These are phyloP conservation scores for Trachelus iudaicus DNA, from an alignment of 2,888 invertebrate genomes.

Conservation along the genomic window DNA sequence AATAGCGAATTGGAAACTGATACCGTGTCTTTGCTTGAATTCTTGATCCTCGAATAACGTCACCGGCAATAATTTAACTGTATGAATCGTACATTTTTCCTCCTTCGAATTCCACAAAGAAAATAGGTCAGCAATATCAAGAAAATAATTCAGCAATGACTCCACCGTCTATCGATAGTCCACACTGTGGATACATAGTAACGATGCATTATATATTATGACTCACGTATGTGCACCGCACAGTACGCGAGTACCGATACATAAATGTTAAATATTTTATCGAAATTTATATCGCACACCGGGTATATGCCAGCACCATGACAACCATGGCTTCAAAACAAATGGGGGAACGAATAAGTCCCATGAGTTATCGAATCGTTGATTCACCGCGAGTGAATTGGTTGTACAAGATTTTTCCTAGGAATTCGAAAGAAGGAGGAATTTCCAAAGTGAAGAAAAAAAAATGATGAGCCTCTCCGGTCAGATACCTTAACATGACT, in stretches of 20 bases:
- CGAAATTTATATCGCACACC: neutral
- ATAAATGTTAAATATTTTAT: neutral
- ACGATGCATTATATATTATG: neutral
- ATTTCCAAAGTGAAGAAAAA: neutral
- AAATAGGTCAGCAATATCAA: too few species aligned
- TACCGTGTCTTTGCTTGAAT: neutral
- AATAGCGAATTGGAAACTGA: neutral
- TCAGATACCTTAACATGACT: neutral
- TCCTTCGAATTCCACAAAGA: neutral
- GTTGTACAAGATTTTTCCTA: neutral
- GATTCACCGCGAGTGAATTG: neutral
- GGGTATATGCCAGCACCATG: neutral
- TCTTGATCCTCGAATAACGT: neutral
- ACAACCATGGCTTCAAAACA: neutral
- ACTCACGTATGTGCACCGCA: neutral
- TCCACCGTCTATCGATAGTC: too few species aligned
- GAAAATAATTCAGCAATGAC: too few species aligned
- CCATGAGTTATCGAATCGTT: neutral
- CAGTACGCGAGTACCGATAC: neutral
- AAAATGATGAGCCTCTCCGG: neutral
- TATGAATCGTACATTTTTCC: neutral
- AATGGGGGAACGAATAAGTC: neutral
- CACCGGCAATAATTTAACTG: neutral
- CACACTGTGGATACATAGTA: too few species aligned
- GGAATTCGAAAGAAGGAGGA: neutral